These are phyloP conservation scores for Amphimallon solstitiale DNA, from an alignment of 2,888 invertebrate genomes.

Conservation along the genomic window DNA sequence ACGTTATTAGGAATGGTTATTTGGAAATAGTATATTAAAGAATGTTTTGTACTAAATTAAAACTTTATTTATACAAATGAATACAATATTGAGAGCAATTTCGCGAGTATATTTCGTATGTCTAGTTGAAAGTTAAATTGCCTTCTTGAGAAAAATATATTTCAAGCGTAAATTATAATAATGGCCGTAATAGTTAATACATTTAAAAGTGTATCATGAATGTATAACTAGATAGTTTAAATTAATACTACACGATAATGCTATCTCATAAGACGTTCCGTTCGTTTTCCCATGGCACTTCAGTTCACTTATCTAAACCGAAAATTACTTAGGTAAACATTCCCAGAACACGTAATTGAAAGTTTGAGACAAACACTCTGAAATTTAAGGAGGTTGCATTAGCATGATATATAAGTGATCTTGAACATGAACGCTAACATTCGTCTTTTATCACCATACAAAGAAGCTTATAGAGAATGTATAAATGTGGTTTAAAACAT, in stretches of 20 bases:
- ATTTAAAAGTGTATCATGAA: slow-evolving; percentile 2
- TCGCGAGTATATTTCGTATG: too few relatives aligned
- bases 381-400: slow-evolving; percentile 32
- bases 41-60: too few relatives aligned
- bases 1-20: too few relatives aligned
- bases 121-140: too few relatives aligned
- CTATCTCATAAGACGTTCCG: neutral
- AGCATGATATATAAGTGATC: slow-evolving; percentile 1
- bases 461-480: too few relatives aligned
- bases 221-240: neutral
- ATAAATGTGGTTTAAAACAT: too few relatives aligned
- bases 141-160: too few relatives aligned
- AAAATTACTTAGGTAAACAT: slow-evolving; percentile 41
- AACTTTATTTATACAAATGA: too few relatives aligned
- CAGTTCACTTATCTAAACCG: slow-evolving; percentile 36
- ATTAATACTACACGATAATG: slow-evolving; percentile 15
- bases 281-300: slow-evolving; percentile 25
- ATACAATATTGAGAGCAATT: too few relatives aligned
- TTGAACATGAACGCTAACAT: neutral
- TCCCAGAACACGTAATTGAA: slow-evolving; percentile 22
- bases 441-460: too few relatives aligned
- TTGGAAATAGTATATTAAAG: too few relatives aligned
- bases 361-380: slow-evolving; percentile 32
- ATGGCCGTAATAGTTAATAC: neutral
- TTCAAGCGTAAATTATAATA: too few relatives aligned